These are phyloP conservation scores for Dolichotis patagonum DNA, from an alignment of 2,113 vertebrate species.

Conservation along the genomic window DNA sequence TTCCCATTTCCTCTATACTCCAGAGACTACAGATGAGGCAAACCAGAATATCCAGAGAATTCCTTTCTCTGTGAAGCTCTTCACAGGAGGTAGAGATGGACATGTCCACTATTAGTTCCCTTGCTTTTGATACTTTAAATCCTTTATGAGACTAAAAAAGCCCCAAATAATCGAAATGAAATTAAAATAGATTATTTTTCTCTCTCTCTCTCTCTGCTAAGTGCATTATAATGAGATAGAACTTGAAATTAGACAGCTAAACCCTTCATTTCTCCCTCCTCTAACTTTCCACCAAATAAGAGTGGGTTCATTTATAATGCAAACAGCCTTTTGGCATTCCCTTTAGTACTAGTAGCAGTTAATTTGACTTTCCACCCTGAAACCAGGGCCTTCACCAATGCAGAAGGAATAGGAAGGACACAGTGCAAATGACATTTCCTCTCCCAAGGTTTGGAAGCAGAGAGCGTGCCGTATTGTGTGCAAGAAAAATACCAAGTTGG, in stretches of 20 bases:
- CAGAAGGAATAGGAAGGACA: too few relatives aligned
- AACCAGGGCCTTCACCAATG: neutral
- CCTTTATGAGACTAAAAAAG: conserved; percentile 48
- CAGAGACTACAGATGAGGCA: neutral
- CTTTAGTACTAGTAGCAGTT: neutral
- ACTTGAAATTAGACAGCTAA: conserved; percentile 61
- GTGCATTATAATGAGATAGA: conserved; percentile 37
- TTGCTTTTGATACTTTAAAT: conserved; percentile 26
- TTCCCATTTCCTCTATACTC: conserved; percentile 17
- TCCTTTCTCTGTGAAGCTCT: conserved; percentile 32
- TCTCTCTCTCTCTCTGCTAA: conserved; percentile 19
- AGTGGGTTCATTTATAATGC: neutral
- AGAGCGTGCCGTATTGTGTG: neutral
- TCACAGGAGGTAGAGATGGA: neutral
- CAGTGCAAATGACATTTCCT: neutral
- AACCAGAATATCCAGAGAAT: neutral
- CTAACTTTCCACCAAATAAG: conserved; percentile 48
- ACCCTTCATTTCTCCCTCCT: conserved; percentile 39
- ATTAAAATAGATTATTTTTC: conserved; percentile 42
- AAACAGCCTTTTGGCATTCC: neutral
- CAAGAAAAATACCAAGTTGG: neutral
- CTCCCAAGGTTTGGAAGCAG: neutral
- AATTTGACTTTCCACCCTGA: neutral
- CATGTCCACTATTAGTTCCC: conserved; percentile 7
- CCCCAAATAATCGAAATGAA: conserved; percentile 47